These are phyloP conservation scores for Lepus oiostolus DNA, from an alignment of 2,797 vertebrate genomes.

Conservation along the genomic window DNA sequence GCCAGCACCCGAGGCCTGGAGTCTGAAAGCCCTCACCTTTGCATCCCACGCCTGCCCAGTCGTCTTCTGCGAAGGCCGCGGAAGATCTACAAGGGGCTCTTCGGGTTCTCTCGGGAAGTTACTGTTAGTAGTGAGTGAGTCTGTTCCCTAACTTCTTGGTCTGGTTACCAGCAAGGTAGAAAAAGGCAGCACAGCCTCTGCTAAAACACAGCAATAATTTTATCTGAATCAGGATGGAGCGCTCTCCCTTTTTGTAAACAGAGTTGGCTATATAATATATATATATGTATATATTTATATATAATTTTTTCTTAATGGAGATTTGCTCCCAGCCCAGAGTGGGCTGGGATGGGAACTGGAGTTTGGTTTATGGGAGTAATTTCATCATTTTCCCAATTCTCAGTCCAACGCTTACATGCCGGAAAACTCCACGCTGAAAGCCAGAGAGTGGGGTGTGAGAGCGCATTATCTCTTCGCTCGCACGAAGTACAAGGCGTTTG, in stretches of 20 bases:
- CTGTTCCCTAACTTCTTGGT: conserved; percentile 77
- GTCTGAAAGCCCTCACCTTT: not conserved
- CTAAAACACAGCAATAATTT: conserved; percentile 80
- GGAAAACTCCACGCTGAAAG: conserved; percentile 88
- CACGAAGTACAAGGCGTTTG: conserved; percentile 99
- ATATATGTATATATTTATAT: conserved; percentile 76
- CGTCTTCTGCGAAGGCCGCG: conserved; percentile 70
- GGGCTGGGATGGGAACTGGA: conserved; percentile 68
- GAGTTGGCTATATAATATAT: conserved; percentile 75
- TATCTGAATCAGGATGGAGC: conserved; percentile 75
- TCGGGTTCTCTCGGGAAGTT: conserved; percentile 53
- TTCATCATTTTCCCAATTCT: conserved; percentile 84
- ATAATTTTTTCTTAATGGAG: conserved; percentile 80
- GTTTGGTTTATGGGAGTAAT: conserved; percentile 83
- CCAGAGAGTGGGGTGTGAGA: conserved; percentile 21
- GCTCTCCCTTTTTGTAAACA: conserved; percentile 82
- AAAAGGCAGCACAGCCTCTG: conserved; percentile 80
- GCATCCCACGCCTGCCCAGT: not conserved
- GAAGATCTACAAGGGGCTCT: conserved; percentile 63
- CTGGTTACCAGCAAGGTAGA: conserved; percentile 67
- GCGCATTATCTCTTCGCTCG: conserved; percentile 98
- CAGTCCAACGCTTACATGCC: conserved; percentile 83
- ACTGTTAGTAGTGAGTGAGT: not conserved
- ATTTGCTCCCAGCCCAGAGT: conserved; percentile 77
- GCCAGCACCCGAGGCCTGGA: not conserved